Conservation (phyloP, 2,113 vertebrate species). For the Hydropotes inermis region DNA sequence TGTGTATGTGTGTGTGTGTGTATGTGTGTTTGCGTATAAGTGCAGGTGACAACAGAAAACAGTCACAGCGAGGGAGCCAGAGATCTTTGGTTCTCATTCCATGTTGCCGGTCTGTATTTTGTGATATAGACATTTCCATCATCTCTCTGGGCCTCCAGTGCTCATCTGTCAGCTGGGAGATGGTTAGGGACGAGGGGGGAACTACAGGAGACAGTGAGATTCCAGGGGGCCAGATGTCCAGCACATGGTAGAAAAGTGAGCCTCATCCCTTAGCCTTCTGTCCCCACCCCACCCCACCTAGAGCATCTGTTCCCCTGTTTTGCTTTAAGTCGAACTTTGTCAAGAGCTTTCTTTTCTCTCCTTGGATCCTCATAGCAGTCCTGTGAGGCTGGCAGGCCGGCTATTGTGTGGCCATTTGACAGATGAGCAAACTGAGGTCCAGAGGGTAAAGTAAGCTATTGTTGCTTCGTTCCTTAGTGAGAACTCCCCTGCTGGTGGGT, state of each 20-base stretch:
- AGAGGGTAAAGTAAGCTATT: neutral
- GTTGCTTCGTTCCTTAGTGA: neutral
- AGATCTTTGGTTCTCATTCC: neutral
- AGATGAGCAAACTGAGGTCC: neutral
- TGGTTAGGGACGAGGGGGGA: neutral
- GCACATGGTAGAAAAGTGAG: neutral
- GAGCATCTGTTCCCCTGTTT: neutral
- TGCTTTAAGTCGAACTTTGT: neutral
- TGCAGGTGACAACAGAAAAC: neutral
- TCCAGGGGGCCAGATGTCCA: neutral
- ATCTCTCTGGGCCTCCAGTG: neutral
- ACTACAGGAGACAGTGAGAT: neutral
- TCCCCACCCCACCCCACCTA: neutral
- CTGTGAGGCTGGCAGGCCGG: neutral
- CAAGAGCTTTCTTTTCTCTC: neutral
- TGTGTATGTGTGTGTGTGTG: neutral
- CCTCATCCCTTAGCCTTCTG: neutral
- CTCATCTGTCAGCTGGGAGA: neutral
- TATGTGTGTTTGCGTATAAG: neutral
- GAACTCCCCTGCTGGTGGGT: neutral
- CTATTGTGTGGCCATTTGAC: neutral
- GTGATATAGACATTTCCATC: neutral
- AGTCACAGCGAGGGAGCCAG: neutral
- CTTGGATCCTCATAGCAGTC: neutral
- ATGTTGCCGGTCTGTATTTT: neutral